These are phyloP conservation scores for Drosophila infuscata DNA, from an alignment of 2,888 invertebrate species.

Conservation along the genomic window DNA sequence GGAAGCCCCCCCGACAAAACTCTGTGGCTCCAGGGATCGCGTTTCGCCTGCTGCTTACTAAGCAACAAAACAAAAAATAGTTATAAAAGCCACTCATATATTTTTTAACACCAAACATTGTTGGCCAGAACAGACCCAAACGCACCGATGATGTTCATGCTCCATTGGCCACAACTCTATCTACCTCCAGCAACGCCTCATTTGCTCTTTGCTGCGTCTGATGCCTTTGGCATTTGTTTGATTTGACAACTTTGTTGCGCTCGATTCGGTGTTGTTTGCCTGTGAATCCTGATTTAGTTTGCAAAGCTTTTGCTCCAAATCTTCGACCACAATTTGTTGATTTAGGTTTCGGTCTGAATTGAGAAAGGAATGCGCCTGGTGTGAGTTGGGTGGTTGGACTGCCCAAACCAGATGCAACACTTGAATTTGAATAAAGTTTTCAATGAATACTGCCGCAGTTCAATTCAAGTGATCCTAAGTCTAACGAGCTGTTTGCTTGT, in stretches of 20 bases:
- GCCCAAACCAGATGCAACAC: conserved; percentile 14
- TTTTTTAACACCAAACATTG: conserved; percentile 69
- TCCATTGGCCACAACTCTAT: conserved; percentile 22
- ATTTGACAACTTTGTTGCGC: conserved; percentile 77
- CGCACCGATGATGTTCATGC: not conserved
- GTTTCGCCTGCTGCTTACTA: conserved; percentile 1
- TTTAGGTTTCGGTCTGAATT: conserved; percentile 47
- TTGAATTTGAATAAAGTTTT: conserved; percentile 42
- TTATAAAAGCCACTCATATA: conserved; percentile 68
- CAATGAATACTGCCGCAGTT: conserved; percentile 19
- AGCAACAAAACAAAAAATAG: conserved; percentile 19
- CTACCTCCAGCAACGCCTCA: conserved; percentile 30
- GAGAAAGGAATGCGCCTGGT: conserved; percentile 1
- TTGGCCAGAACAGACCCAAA: conserved; percentile 15
- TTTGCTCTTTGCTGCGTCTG: conserved; percentile 17
- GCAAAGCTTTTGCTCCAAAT: conserved; percentile 46
- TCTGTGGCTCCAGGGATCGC: conserved; percentile 2
- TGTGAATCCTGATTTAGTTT: conserved; percentile 27
- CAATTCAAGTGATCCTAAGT: conserved; percentile 15
- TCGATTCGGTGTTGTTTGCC: conserved; percentile 40
- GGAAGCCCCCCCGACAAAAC: conserved; percentile 10
- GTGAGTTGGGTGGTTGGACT: not conserved
- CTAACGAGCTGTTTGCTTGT: conserved; percentile 46
- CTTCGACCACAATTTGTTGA: conserved; percentile 57
- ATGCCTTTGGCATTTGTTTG: conserved; percentile 53